Base-by-base conservation (phyloP, 2,888 invertebrate genomes). In the Brenthis ino region DNA sequence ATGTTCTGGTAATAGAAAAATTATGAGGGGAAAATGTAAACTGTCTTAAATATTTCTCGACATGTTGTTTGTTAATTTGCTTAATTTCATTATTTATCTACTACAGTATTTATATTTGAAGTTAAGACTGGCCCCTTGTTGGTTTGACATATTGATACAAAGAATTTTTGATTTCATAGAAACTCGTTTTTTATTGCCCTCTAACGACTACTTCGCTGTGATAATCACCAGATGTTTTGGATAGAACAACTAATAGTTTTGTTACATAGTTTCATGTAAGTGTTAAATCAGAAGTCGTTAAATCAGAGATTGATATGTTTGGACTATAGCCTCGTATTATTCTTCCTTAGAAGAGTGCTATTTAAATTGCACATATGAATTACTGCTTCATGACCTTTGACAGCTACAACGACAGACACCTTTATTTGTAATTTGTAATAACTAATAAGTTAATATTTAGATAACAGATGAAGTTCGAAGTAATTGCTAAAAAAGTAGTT, bases 161-260 rank as follows among this genome's bases (percentile, higher is more conserved):
- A 50, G 58, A 43, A 50, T 37, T 63, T 70, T 71, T 65, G 58
- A 65, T 64, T 63, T 65, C 53, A 54, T 47, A 70, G 69, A 64
- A 69, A 43, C 20, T 14, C 57, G 24, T 43, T 58, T 72, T 68
- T 68, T 68, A 72, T 66, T 56, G 58, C 65, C 61, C 5, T 61
- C 67, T 57, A 57, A 69, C 68, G 68, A 65, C 58, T 65, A 67
- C 54, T 48, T 47, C 37, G 55, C 67, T 55, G 57, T 50, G 53
- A 72, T 65, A 65, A 70, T 60, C 58, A 37, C 65, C 68, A 72
- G 68, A 70, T 68, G 70, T 65, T 64, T 55, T 53, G 50, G 57
- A 48, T 57, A 54, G 63, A 64, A 65, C 61, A 68, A 68, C 56
- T 66, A 57, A 68, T 53, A 50, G 55, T 55, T 61, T 53, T 63